Conservation (phyloP, 2,888 invertebrate species). For the Geotrupes spiniger region DNA sequence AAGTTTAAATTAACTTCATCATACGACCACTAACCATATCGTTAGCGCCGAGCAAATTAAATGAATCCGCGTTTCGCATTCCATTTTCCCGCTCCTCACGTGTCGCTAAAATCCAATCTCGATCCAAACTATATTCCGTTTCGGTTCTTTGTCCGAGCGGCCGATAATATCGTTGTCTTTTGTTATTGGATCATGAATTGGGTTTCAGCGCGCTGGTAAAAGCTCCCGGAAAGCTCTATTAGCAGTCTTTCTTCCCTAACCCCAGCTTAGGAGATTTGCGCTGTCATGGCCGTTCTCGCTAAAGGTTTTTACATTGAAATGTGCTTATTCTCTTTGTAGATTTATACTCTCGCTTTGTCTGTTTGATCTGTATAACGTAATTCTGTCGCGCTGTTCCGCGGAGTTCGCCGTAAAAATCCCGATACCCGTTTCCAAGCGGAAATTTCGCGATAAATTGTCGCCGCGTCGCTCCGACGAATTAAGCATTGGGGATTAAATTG, state of each 20-base stretch:
- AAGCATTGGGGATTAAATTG: too few relatives aligned
- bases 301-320: slow-evolving; percentile 51
- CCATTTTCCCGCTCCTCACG: too few relatives aligned
- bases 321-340: slow-evolving; percentile 50
- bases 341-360: slow-evolving; percentile 34
- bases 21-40: too few relatives aligned
- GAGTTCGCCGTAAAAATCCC: too few relatives aligned
- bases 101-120: slow-evolving; percentile 39
- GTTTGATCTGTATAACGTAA: slow-evolving; percentile 2
- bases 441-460: too few relatives aligned
- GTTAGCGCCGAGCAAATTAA: too few relatives aligned
- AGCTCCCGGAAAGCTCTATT: slow-evolving; percentile 53
- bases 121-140: slow-evolving; percentile 38
- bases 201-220: slow-evolving; percentile 52
- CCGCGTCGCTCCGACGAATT: too few relatives aligned
- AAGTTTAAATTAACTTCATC: too few relatives aligned
- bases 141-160: slow-evolving; percentile 50
- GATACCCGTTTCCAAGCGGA: too few relatives aligned
- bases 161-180: slow-evolving; percentile 54
- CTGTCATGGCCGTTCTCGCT: slow-evolving; percentile 48
- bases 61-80: too few relatives aligned
- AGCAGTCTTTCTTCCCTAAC: slow-evolving; percentile 53
- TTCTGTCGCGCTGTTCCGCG: too few relatives aligned
- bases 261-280: slow-evolving; percentile 50
- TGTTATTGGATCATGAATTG: slow-evolving; percentile 55